Base-by-base conservation (phyloP, 2,113 vertebrate species). In the Etheostoma spectabile region DNA sequence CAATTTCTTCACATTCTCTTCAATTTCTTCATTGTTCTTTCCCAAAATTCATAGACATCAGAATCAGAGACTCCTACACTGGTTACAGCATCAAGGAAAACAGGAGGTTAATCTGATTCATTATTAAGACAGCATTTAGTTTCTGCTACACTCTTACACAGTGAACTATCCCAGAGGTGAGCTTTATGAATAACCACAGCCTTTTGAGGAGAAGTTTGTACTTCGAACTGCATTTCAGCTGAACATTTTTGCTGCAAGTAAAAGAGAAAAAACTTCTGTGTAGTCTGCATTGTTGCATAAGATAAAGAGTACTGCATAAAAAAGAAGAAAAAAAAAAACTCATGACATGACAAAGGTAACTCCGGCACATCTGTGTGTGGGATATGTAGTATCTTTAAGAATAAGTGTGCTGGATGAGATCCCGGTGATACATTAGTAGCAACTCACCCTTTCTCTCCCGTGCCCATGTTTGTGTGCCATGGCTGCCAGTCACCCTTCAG, bases 381-480 rank as follows among this genome's bases (percentile, higher is more conserved):
- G 65, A 79, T 61, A 51, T 55, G 27, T 24, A 82, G n/a, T 33
- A 77, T 64, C 77, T 78, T 82, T 49, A 60, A 46, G 53, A 53
- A 72, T 27, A 73, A 74, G 38, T 74, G 59, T 22, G 14, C 62
- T 59, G 79, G 73, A 74, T 48, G 65, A 60, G 12, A 61, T 78
- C 61, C 61, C 5, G 15, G 60, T 77, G 74, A 82, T 81, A 74
- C 57, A 74, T 83, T 79, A 72, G 77, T 0, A 68, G 70, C n/a
- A 6, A 93, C 92, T 94, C 86, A 93, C 93, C 93, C 89, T 79
- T 38, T 94, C 92, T 86, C 85, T 86, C 59, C 80, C 85, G 24
- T 89, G 88, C 62, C 84, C 84, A 76, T 92, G 92, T 75, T 88
- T 92, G 84, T 93, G 91, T 77, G 92, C 91, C 93, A 93, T 93